phyloP scores from a whole-genome alignment of 2,797 vertebrate species.

The Hypotaenidia philippensis region DNA sequence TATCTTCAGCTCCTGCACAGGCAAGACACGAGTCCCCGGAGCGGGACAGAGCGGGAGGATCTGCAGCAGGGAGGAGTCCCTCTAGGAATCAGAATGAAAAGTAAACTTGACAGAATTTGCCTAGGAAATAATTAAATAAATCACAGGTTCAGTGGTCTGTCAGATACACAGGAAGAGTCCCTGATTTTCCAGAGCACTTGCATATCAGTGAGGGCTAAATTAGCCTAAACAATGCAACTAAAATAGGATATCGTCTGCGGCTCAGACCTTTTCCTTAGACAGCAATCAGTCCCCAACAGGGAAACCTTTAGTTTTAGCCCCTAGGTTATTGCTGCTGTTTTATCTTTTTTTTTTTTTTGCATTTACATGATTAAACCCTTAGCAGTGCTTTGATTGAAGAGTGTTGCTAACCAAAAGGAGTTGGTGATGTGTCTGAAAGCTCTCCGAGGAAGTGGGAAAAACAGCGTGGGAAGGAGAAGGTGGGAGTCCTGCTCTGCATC shows the following conservation, averaged over 20 bases:
- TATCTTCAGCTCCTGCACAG: background rate
- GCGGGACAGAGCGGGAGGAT: background rate
- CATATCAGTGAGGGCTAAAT: background rate
- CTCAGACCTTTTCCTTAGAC: background rate
- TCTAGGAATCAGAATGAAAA: background rate
- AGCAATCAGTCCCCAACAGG: constrained; percentile 37
- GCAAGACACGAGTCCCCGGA: background rate
- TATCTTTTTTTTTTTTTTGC: background rate
- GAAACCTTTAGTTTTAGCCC: background rate
- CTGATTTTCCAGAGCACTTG: background rate
- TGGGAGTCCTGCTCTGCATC: background rate
- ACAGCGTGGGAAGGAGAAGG: background rate
- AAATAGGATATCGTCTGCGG: background rate
- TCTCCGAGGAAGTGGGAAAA: background rate
- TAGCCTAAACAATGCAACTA: background rate
- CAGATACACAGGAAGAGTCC: background rate
- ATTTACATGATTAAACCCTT: background rate
- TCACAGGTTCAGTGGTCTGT: accelerated
- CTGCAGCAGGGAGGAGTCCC: background rate
- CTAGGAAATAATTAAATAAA: background rate
- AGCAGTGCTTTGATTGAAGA: background rate
- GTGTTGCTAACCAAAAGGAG: background rate
- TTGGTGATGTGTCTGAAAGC: background rate
- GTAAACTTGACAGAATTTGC: background rate
- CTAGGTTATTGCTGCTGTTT: background rate